Base-by-base conservation (phyloP, 2,888 invertebrate species). In the Melikaiella ostensackeni region DNA sequence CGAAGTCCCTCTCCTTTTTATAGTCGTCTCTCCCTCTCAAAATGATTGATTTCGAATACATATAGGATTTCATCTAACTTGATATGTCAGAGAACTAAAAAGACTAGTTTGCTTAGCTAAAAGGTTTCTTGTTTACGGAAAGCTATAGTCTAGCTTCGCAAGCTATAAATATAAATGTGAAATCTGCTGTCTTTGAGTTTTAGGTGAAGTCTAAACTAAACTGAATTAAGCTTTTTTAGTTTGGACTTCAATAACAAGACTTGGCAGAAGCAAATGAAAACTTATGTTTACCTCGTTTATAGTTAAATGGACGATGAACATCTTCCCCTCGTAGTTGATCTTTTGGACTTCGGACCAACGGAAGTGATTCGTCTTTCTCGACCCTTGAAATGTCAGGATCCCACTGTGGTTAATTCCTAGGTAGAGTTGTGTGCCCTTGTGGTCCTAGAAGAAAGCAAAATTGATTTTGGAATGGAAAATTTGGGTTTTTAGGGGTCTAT, bases 321-420 rank as follows among this genome's bases (percentile, higher is more conserved):
- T 98, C 92, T 98, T 97, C 30, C 98, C 98, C 91, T 98, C 98
- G 89, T 98, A 99, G 91, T 99, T 98, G 85, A 99, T 96, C 92
- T 98, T 98, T 89, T 97, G 97, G 74, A 99, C 96, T 91, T 98
- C 98, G 80, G 95, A 95, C 99, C 99, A 99, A 88, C 97, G 96
- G 92, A 98, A 98, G 91, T 98, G 98, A 91, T 98, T 97, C 5
- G 97, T 97, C 91, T 98, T 96, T 86, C 97, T 94, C 86, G 97
- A 97, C 64, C 97, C 97, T 92, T 98, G 97, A 92, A 98, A 98
- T 74, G 98, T 98, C 85, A 98, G 94, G 84, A 99, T 98, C 57
- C 99, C 99, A 86, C 96, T 95, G 92, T 98, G 97, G 92, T 98
- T 99, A 86, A 99, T 97, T 75, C 99, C 99, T 84, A 99, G 93